Base-by-base conservation (phyloP, 2,888 invertebrate genomes). In the Ectropis crepuscularia region DNA sequence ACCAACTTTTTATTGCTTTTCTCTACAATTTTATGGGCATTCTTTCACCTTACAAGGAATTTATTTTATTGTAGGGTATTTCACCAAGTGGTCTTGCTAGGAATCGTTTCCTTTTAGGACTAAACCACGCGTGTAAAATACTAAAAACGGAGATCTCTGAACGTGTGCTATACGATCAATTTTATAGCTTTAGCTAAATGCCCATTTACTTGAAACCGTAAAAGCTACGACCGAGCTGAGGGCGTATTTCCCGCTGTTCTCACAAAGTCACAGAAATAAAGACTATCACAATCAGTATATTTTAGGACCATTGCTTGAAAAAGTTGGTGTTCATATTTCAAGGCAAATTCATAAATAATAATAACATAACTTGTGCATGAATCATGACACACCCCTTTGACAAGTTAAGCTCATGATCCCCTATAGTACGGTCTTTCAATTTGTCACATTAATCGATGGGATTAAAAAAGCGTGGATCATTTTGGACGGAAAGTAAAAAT, bases 191-290 rank as follows among this genome's bases (percentile, higher is more conserved):
- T 57, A 64, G 65, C 72, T 72, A 74, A 76, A 74, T 75, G 69
- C 68, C 57, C 65, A 73, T 74, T 77, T 66, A 73, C 53, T 57
- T 71, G 65, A 63, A 72, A 74, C 78, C 80, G 79, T 81, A 75
- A 79, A 78, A 67, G 64, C 53, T 51, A 59, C 67, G 63, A 53
- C 36, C 58, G 68, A 66, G 68, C 16, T 42, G 11, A 49, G 39
- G 28, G 10, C 57, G 11, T 70, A 72, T 74, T 77, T 72, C 67
- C 64, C 70, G 73, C 65, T 67, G 73, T 77, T 70, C 67, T 66
- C 69, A 74, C 66, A 70, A 74, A 72, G 65, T 65, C 63, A 62
- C 62, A 69, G 63, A 70, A 68, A 64, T 68, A 71, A 73, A 68
- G 60, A 53, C 61, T 28, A 28, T 28, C 16, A 28, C 16, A 28